Evolutionary conservation across 2,888 invertebrate species (phyloP), one percentile per base, ranked within the genome.

Genomic region (Phania funesta): DNA sequence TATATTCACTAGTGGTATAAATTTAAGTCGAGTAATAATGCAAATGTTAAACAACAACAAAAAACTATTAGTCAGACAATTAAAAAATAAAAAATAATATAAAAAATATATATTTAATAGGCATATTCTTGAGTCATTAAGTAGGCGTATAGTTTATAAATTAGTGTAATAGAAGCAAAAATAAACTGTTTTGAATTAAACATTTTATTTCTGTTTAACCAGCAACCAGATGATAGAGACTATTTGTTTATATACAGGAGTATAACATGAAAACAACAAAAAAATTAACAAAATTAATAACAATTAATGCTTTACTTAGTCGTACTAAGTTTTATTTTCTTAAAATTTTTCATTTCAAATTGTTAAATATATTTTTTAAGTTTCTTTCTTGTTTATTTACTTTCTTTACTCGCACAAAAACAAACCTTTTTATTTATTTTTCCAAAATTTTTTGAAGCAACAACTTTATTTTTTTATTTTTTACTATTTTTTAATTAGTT

Each of bases 111-210:
- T 26, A 24, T 38, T 3, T 58, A 32, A 44, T 80, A 70, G n/a
- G 80, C 20, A 44, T 75, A 70, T 46, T 71, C 41, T 58, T 48
- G 62, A 80, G 64, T 20, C 13, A 22, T 13, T 70, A 75, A 82
- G 78, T 60, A 84, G 84, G 4, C 29, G 7, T 84, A 77, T 84
- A 83, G 83, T 80, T 78, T 68, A 60, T 44, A 62, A 44, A 44
- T 77, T 77, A 77, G 68, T 20, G 20, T 60, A 60, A 60, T 41
- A 2, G 8, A 38, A 20, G 20, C 24, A 35, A 65, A 65, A 44
- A 7, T 50, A 1, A 38, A 38, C 1, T 38, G 13, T 13, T 38
- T 38, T 38, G 4, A 38, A 13, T 13, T 38, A 13, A 73, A 60
- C 24, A 67, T 67, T 77, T 68, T 68, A 22, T 26, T 58, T 48